Base-by-base conservation (phyloP, 2,888 invertebrate genomes). In the Scaptomyza reducta region DNA sequence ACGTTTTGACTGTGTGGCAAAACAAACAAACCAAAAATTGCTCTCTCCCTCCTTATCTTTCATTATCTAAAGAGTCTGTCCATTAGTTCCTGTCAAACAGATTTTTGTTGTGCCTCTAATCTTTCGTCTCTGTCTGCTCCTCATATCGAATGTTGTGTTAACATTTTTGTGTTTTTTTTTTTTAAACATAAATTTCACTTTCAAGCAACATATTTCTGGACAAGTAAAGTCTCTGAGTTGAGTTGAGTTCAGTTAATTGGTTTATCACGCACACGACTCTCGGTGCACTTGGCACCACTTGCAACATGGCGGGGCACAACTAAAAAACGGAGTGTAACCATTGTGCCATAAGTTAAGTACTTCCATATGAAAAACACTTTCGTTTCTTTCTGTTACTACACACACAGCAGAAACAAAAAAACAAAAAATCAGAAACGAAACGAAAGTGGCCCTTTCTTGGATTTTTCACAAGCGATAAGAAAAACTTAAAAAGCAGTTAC, bases 231-330 rank as follows among this genome's bases (percentile, higher is more conserved):
- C 40, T 40, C 35, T 29, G 22, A 62, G 38, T 55, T 49, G 38
- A 46, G 73, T 44, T 57, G n/a, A 54, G 27, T 49, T 68, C 70
- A 62, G 58, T 87, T 83, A 83, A 83, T 83, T 83, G 88, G 82
- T 87, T 83, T 83, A 83, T 83, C 82, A 87, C 86, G 88, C 88
- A 87, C 63, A 72, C 71, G 67, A 74, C 68, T 74, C 31, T 31
- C 10, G 31, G 87, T 84, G 80, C 87, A 86, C 87, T 86, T 83
- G 83, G 69, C 74, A 60, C 56, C 63, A 60, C 49, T 70, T 42
- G 68, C 18, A 16, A 31, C 49, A 33, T 49, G 47, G 47, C 16
- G 51, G 49, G 47, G 31, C 51, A 40, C n/a, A n/a, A 64, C 40
- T 29, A 42, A 45, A 44, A 22, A 45, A 27, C n/a, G n/a, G n/a